These are phyloP conservation scores for Cataglyphis hispanica DNA, from an alignment of 1,140 invertebrate genomes.

Conservation along the genomic window DNA sequence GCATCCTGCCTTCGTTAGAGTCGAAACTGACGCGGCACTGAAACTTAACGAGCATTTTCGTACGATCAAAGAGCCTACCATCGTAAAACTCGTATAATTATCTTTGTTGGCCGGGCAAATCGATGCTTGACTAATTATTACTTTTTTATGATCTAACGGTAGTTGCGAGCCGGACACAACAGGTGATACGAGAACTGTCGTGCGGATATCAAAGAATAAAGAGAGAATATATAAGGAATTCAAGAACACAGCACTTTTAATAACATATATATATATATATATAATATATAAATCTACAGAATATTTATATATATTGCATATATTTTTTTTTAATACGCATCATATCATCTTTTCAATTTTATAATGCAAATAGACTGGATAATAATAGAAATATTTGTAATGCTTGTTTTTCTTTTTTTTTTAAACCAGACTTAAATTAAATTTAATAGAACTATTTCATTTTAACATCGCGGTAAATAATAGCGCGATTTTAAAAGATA, in stretches of 20 bases:
- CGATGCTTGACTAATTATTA: constrained; percentile 15
- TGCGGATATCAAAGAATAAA: background rate
- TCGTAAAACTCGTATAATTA: constrained; percentile 41
- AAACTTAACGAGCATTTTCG: constrained; percentile 57
- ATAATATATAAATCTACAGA: no score
- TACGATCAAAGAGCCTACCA: constrained; percentile 16
- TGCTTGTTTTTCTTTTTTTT: background rate
- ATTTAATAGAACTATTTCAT: background rate
- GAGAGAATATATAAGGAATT: background rate
- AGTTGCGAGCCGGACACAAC: background rate
- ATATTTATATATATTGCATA: background rate
- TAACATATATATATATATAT: no score
- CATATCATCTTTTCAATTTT: background rate
- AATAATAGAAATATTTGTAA: background rate
- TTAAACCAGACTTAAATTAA: background rate
- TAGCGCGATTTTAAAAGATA: background rate
- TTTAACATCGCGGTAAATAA: background rate
- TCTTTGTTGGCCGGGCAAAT: constrained; percentile 36
- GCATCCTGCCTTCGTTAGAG: constrained; percentile 19
- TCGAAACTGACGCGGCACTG: constrained; percentile 14
- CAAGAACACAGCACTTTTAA: background rate
- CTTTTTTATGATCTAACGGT: constrained; percentile 32
- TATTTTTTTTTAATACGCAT: background rate
- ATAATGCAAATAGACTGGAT: background rate
- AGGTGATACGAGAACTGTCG: background rate